A percentile compares a stretch with the other conserved stretches of the same genome.
phyloP scores from a whole-genome alignment of 1,140 invertebrate genomes.

The Caenorhabditis latens region DNA sequence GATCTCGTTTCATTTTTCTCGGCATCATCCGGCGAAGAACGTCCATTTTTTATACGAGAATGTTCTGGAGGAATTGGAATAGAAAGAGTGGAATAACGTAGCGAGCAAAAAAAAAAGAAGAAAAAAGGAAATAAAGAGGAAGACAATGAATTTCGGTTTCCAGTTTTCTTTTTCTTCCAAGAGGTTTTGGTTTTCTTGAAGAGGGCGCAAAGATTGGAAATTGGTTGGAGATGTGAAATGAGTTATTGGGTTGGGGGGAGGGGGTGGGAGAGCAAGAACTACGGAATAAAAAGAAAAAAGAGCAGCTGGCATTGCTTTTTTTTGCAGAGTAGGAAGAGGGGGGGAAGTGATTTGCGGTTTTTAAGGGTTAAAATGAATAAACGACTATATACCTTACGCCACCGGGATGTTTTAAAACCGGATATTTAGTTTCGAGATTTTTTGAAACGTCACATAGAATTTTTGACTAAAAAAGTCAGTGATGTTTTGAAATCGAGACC shows the following conservation, averaged over 20 bases:
- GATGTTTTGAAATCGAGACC: too few relatives aligned
- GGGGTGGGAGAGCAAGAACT: background rate
- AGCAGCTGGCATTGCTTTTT: background rate
- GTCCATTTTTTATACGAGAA: conserved; percentile 14
- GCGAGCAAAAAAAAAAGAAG: background rate
- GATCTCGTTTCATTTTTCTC: conserved; percentile 57
- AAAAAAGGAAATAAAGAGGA: background rate
- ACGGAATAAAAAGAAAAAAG: background rate
- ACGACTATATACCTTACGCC: too few relatives aligned
- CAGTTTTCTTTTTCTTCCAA: background rate
- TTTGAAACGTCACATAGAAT: too few relatives aligned
- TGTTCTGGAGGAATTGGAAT: background rate
- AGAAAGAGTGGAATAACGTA: background rate
- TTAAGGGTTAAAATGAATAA: too few relatives aligned
- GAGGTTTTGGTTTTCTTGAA: background rate
- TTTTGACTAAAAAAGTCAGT: too few relatives aligned
- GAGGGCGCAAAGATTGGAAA: background rate
- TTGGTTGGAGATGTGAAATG: background rate
- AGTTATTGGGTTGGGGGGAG: background rate
- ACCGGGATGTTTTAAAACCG: background rate
- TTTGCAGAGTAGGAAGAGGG: background rate
- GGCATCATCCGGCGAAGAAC: conserved; percentile 64
- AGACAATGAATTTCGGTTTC: background rate
- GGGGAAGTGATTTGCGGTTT: too few relatives aligned
- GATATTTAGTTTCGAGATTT: too few relatives aligned